Base-by-base conservation (phyloP, 1,140 invertebrate species). In the Drosophila neocordata region DNA sequence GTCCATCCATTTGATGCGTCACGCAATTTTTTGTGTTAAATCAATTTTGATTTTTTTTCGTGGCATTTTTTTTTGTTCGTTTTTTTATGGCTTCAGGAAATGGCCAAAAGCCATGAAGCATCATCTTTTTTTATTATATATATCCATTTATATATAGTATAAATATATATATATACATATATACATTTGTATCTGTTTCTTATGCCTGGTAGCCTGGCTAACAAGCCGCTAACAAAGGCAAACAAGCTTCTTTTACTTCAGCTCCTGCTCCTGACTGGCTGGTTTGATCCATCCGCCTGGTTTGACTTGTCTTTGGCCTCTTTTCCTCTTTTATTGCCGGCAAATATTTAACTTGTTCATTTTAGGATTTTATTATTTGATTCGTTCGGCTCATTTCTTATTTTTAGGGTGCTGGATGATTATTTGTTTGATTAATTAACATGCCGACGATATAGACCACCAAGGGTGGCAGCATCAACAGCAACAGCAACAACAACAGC, bases 361-460 rank as follows among this genome's bases (percentile, higher is more conserved):
- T 76, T 76, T 84, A 69, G 69, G 77, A 77, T 78, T 74, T 80
- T 70, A 15, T 69, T 69, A 12, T 51, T 31, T 38, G 34, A 3
- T 20, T 13, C 20, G 41, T 11, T 48, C 41, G 41, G 41, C 18
- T 48, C 41, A 18, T 55, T 48, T 35, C 31, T 60, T 48, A 41
- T 38, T 35, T 15, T 34, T 35, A 12, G 51, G 62, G 41, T 66
- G 58, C 73, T 59, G 55, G 76, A 73, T 82, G 87, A 79, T 87
- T 87, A 82, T 87, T 87, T 82, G 83, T 65, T 73, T 87, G 82
- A 87, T 82, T 88, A 82, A 87, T 87, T 87, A 87, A 78, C 82
- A 87, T 79, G 74, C 83, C 78, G 55, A 48, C 82, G 48, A 18
- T 18, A 53, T 34, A 72, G 79, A 85, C 81, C 81, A 85, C 81